Base-by-base conservation (phyloP, 1,140 invertebrate species). In the Lepidurus arcticus region DNA sequence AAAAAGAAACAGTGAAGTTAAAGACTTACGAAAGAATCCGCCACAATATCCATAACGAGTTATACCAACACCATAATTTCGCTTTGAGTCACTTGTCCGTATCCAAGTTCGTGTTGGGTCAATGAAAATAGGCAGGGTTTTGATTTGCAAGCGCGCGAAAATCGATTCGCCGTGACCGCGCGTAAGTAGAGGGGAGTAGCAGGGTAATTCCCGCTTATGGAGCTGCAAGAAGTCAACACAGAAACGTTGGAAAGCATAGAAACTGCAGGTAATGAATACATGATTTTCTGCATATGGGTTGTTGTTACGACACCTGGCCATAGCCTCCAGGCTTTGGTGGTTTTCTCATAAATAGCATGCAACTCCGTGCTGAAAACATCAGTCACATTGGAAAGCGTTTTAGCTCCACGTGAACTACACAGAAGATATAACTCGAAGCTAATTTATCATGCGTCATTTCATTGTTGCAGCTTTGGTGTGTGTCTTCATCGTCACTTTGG, bases 61-160 rank as follows among this genome's bases (percentile, higher is more conserved):
- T 65, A 65, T 7, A 21, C 53, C 21, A 13, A 21, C 53, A 16
- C 21, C 53, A 65, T 7, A 65, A 65, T 16, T 65, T 21, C n/a
- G 0, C 8, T 9, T 65, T 65, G n/a, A 4, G 8, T 16, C 21
- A 13, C 7, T 13, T 65, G 53, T 7, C 53, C 53, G 53, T 65
- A 65, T 65, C 53, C 53, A 65, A 65, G 53, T 65, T 16, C 16
- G 53, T 65, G 53, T 65, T 65, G 53, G 53, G 53, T 65, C 53
- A 65, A 65, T 65, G 53, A 65, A 65, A 34, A 34, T 34, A 34
- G 34, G 53, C 53, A 9, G 16, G 53, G 53, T 13, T 65, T 65
- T 6, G 21, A 4, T 11, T 21, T 21, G n/a, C 16, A 65, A 9
- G 53, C 53, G 53, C 53, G 53, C 53, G 16, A 65, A 65, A 65